These are phyloP conservation scores for Rhinopomastus cyanomelas DNA, from an alignment of 2,113 vertebrate species.

Conservation along the genomic window DNA sequence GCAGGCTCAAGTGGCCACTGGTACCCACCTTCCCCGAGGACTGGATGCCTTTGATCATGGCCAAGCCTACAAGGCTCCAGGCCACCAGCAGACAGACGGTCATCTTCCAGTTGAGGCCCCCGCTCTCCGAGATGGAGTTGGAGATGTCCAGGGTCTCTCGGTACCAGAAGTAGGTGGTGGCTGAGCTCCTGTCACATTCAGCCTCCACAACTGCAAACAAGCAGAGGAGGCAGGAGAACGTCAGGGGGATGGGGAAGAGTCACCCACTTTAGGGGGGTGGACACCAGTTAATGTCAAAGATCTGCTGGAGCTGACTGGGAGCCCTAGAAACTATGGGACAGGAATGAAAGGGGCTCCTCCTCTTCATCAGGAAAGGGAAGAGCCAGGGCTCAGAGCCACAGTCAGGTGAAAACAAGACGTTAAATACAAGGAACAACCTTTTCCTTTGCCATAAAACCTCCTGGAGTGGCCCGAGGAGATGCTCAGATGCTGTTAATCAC, in stretches of 20 bases:
- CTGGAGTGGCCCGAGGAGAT: neutral
- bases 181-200: constrained; percentile 95
- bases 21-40: constrained; percentile 92
- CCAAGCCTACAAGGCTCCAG: constrained; percentile 93
- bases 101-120: constrained; percentile 98
- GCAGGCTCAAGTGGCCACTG: neutral
- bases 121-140: constrained; percentile 89
- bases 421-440: neutral
- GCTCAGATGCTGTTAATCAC: neutral
- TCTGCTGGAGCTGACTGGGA: neutral
- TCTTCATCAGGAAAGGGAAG: neutral
- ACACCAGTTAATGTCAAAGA: neutral
- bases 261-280: too few relatives aligned
- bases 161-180: constrained; percentile 99
- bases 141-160: constrained; percentile 94
- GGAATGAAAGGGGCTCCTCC: neutral
- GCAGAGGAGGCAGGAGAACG: neutral
- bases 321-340: neutral
- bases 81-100: constrained; percentile 89
- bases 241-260: neutral
- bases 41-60: constrained; percentile 97
- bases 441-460: neutral
- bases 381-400: neutral
- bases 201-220: constrained; percentile 88
- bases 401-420: neutral